Base-by-base conservation (phyloP, 2,888 invertebrate genomes). In the Masnerella sp. region DNA sequence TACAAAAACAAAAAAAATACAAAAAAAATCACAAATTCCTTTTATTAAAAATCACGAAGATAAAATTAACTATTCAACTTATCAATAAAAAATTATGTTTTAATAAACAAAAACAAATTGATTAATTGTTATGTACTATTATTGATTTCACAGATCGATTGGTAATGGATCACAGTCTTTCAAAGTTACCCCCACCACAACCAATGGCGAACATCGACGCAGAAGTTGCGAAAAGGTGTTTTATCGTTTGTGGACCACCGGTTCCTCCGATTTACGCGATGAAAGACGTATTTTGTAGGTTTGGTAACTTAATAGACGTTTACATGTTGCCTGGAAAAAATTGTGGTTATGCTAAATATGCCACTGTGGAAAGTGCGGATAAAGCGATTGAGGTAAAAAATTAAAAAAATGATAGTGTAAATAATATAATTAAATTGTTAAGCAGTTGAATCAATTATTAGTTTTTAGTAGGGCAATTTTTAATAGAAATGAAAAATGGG, bases 291-390 rank as follows among this genome's bases (percentile, higher is more conserved):
- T 97, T 97, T 87, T 95, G 95, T 80, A 92, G 97, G 81, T 97
- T 97, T 88, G 97, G 96, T 4, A 92, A 94, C 84, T 89, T 97
- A 7, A 96, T 97, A 65, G 96, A 96, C 86, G 95, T 96, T 1
- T 97, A 96, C 84, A 92, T 97, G 86, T 88, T 97, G 78, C 93
- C 93, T 45, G 95, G 96, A 84, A 95, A 95, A 84, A 97, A 96
- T 82, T 96, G 95, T 87, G 97, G 97, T 0, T 97, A 96, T 88
- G 97, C 95, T 4, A 95, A 96, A 82, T 97, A 94, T 88, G 93
- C 95, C 2, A 90, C 89, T 45, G 90, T 89, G 54, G 91, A 92
- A 32, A 92, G 94, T 73, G 97, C 97, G 0, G 91, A 92, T 77
- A 90, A 91, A 79, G 95, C 96, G 0, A 94, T 95, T 43, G 89